phyloP scores from a whole-genome alignment of 2,888 invertebrate species.

The Eudemis profundana region DNA sequence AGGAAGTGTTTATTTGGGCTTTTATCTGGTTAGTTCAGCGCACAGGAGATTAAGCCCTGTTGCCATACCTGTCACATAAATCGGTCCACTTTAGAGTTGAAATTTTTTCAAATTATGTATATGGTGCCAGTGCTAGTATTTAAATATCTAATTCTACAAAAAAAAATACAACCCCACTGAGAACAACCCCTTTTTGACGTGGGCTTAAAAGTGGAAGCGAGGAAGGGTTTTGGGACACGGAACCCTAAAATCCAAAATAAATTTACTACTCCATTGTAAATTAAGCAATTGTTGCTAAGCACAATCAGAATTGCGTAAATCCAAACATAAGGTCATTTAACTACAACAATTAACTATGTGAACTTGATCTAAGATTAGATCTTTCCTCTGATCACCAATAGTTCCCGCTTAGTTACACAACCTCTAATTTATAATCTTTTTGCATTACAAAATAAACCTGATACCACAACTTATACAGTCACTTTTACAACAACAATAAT shows the following conservation, averaged over 20 bases:
- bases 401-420: slow-evolving; percentile 6
- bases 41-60: too few species aligned
- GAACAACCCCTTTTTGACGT: too few species aligned
- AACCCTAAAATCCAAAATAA: slow-evolving; percentile 10
- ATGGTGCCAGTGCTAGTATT: too few species aligned
- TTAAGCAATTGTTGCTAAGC: slow-evolving; percentile 26
- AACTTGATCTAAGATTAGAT: slow-evolving; percentile 43
- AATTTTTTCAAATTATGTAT: too few species aligned
- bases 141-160: too few species aligned
- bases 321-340: slow-evolving; percentile 41
- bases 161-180: too few species aligned
- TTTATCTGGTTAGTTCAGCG: too few species aligned
- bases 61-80: too few species aligned
- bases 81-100: too few species aligned
- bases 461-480: neutral
- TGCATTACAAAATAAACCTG: neutral
- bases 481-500: neutral
- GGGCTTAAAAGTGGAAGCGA: too few species aligned
- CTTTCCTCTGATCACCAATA: slow-evolving; percentile 51
- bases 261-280: slow-evolving; percentile 15
- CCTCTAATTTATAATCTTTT: neutral
- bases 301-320: slow-evolving; percentile 36
- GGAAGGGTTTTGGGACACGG: too few species aligned
- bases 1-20: too few species aligned
- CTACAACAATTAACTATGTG: slow-evolving; percentile 42